These are phyloP conservation scores for Sturmia bella DNA, from an alignment of 2,888 invertebrate genomes.

Conservation along the genomic window DNA sequence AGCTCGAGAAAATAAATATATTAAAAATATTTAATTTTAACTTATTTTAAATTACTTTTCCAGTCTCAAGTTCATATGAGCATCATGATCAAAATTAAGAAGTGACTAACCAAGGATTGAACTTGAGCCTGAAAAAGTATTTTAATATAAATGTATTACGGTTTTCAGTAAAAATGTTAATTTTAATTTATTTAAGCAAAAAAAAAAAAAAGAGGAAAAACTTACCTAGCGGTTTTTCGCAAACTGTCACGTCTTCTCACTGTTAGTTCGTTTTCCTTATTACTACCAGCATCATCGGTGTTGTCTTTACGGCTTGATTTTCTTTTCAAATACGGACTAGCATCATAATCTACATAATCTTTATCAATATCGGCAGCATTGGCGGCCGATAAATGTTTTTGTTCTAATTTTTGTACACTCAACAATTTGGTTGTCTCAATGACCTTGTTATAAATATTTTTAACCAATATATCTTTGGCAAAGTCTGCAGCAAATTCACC, in stretches of 20 bases:
- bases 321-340: conserved; percentile 78
- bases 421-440: conserved; percentile 87
- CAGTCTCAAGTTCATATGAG: no score
- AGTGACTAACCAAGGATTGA: no score
- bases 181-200: background rate
- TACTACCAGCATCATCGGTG: conserved; percentile 75
- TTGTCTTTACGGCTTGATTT: conserved; percentile 76
- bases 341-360: conserved; percentile 76
- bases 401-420: conserved; percentile 82
- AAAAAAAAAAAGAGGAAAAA: background rate
- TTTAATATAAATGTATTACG: background rate
- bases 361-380: conserved; percentile 66
- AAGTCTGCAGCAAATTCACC: conserved; percentile 97
- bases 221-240: conserved; percentile 78
- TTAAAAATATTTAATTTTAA: no score
- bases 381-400: conserved; percentile 59
- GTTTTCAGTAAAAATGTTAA: background rate
- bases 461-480: conserved; percentile 93
- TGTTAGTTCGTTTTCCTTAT: conserved; percentile 78
- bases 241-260: conserved; percentile 79
- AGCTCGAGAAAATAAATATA: no score
- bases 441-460: conserved; percentile 89
- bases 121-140: no score
- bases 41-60: no score
- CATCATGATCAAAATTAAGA: no score